phyloP scores from a whole-genome alignment of 2,888 invertebrate genomes.

The Oegoconia quadripuncta region DNA sequence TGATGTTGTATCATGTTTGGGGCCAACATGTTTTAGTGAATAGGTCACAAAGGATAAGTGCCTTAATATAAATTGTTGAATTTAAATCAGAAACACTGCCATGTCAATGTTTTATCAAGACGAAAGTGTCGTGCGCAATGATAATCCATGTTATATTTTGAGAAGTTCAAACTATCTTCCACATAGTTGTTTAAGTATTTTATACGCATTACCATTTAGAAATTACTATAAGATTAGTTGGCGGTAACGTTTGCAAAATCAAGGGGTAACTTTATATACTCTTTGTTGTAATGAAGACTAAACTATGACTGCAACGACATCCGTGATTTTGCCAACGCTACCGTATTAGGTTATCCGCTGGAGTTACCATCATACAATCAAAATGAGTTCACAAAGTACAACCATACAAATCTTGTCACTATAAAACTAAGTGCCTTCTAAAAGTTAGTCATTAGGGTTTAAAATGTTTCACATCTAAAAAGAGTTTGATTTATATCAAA shows the following conservation, averaged over 20 bases:
- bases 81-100: constrained; percentile 42
- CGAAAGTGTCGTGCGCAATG: constrained; percentile 40
- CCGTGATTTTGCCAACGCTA: constrained; percentile 44
- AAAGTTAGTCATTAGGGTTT: constrained; percentile 74
- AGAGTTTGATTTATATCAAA: constrained; percentile 37
- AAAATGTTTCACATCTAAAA: constrained; percentile 51
- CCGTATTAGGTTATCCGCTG: constrained; percentile 54
- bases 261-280: too few relatives aligned
- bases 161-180: constrained; percentile 65
- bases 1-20: constrained; percentile 45
- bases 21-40: constrained; percentile 50
- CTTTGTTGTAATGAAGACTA: too few relatives aligned
- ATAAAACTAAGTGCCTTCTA: constrained; percentile 74
- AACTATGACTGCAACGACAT: not conserved
- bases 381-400: constrained; percentile 71
- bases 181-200: constrained; percentile 66
- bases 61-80: constrained; percentile 51
- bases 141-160: constrained; percentile 39
- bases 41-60: constrained; percentile 49
- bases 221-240: constrained; percentile 57
- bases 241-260: constrained; percentile 34
- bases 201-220: constrained; percentile 76
- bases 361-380: constrained; percentile 78
- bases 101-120: constrained; percentile 36
- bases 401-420: constrained; percentile 71